phyloP scores from a whole-genome alignment of 2,888 invertebrate genomes.

The Plagodis dolabraria region DNA sequence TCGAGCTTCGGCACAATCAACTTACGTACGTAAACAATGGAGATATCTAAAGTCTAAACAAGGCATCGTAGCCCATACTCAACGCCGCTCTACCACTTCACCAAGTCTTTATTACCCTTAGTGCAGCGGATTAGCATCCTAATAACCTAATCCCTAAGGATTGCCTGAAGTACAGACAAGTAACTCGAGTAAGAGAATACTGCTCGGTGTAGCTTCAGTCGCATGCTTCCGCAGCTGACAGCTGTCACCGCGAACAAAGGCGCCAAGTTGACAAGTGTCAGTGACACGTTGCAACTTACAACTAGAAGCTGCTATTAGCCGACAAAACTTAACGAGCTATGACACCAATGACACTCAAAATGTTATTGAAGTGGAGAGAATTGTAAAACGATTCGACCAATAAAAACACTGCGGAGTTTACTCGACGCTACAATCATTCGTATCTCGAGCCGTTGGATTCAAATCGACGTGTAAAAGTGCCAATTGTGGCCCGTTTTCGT shows the following conservation, averaged over 20 bases:
- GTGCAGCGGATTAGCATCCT: slow-evolving; percentile 35
- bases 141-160: slow-evolving; percentile 36
- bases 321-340: no score
- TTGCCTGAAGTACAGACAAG: slow-evolving; percentile 16
- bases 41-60: slow-evolving; percentile 41
- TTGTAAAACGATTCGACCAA: slow-evolving; percentile 28
- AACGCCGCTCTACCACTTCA: slow-evolving; percentile 46
- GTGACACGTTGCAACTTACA: neutral
- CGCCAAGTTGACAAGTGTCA: slow-evolving; percentile 19
- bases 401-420: slow-evolving; percentile 38
- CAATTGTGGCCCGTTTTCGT: slow-evolving; percentile 58
- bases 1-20: slow-evolving; percentile 17
- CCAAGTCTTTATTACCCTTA: slow-evolving; percentile 16
- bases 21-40: slow-evolving; percentile 49
- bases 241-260: slow-evolving; percentile 33
- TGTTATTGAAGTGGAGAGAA: slow-evolving; percentile 23
- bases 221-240: slow-evolving; percentile 53
- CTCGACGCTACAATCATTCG: slow-evolving; percentile 46
- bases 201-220: slow-evolving; percentile 48
- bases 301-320: no score
- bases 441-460: slow-evolving; percentile 49
- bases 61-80: slow-evolving; percentile 47
- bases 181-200: slow-evolving; percentile 41
- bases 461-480: slow-evolving; percentile 59
- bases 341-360: slow-evolving; percentile 11